Conservation (phyloP, 2,113 vertebrate species). For the Pyxicephalus adspersus region DNA sequence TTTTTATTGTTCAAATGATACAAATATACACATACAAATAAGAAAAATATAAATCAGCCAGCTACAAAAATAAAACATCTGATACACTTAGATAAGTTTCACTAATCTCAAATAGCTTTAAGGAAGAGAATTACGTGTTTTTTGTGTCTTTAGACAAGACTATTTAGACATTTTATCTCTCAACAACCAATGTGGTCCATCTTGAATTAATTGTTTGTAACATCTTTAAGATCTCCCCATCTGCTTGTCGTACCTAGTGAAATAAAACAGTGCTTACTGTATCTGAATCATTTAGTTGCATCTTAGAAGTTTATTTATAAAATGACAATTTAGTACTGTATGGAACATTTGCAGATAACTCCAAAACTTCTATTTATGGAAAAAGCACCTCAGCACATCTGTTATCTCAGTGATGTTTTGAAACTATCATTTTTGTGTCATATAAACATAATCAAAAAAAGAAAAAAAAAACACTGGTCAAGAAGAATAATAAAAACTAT, state of each 20-base stretch:
- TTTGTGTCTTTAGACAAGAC: slow-evolving; percentile 44
- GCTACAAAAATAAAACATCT: background rate
- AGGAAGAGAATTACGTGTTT: background rate
- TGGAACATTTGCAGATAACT: slow-evolving; percentile 48
- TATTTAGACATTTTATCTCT: slow-evolving; percentile 61
- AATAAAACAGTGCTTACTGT: slow-evolving; percentile 29
- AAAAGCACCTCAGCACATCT: slow-evolving; percentile 29
- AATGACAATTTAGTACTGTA: slow-evolving; percentile 32
- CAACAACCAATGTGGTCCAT: slow-evolving; percentile 70
- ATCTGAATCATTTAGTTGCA: slow-evolving; percentile 37
- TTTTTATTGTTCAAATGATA: too few relatives aligned
- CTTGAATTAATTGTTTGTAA: slow-evolving; percentile 68
- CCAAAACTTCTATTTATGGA: slow-evolving; percentile 47
- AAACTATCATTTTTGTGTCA: too few relatives aligned
- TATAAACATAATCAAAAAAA: too few relatives aligned
- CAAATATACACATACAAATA: too few relatives aligned
- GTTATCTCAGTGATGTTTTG: slow-evolving; percentile 13
- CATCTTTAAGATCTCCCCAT: slow-evolving; percentile 59
- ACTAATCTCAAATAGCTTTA: background rate
- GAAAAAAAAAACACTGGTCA: too few relatives aligned
- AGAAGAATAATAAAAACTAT: too few relatives aligned
- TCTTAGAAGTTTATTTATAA: slow-evolving; percentile 53
- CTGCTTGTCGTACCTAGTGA: slow-evolving; percentile 55
- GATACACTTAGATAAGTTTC: background rate
- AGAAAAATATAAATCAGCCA: too few relatives aligned